Base-by-base conservation (phyloP, 2,113 vertebrate genomes). In the Ammospiza nelsoni region DNA sequence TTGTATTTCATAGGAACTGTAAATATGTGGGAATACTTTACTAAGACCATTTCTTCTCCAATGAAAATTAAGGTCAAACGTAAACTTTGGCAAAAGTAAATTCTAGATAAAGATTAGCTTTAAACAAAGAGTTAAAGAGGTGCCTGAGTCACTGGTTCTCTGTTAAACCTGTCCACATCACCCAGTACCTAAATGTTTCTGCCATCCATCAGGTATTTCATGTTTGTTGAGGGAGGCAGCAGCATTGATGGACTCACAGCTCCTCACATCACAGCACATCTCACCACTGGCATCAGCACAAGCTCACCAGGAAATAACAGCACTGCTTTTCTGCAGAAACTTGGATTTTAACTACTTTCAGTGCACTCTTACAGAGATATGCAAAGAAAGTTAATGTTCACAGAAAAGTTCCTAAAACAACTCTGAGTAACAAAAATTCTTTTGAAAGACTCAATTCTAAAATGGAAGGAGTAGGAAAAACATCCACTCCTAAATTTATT, bases 221-320 rank as follows among this genome's bases (percentile, higher is more conserved):
- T 8, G 5, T 16, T 28, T 37, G 57, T 18, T 52, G 31, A 8
- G 51, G 65, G 25, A 78, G 12, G 16, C 61, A 24, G 46, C 8
- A 29, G 31, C 9, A 9, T 3, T n/a, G 39, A 9, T 23, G 59
- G 58, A 73, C 27, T 65, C 74, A 49, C 79, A 88, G 43, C 37
- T 28, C 31, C 69, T 22, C 51, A 11, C 41, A 71, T 5, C 19
- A 19, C 62, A 28, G 72, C 12, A 59, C 33, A 25, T 28, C 15
- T 74, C 39, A 29, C 25, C 25, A 24, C 11, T 5, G 6, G 31
- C 44, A 43, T 0, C 2, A 0, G 21, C 76, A 66, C 6, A 5
- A 67, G 23, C n/a, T 73, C 65, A 49, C 0, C 1, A 5, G 37
- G 51, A 83, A 89, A 58, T 5, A 72, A 29, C 16, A 43, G 51